Conservation (phyloP, 1,140 invertebrate species). For the Chelonus insularis region DNA sequence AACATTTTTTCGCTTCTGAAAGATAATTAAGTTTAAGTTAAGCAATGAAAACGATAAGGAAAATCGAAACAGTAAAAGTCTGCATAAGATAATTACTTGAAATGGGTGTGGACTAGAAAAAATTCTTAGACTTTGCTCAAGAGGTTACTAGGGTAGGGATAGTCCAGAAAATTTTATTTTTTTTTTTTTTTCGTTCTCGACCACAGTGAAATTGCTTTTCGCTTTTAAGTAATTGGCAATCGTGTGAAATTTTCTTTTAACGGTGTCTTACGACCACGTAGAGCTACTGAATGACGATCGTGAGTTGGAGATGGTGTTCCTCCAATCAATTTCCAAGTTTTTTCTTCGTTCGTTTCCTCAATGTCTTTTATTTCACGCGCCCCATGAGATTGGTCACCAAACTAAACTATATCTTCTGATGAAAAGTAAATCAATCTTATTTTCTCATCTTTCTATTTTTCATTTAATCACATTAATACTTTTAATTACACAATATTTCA, state of each 20-base stretch:
- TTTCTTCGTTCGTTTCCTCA: not conserved
- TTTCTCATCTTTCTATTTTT: slow-evolving; percentile 7
- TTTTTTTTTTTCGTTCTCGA: too few relatives aligned
- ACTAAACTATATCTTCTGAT: not conserved
- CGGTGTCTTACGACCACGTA: slow-evolving; percentile 9
- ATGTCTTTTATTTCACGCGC: slow-evolving; percentile 1
- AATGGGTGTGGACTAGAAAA: not conserved
- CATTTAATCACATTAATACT: too few relatives aligned
- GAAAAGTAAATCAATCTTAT: slow-evolving; percentile 10
- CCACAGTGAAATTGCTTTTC: slow-evolving; percentile 30
- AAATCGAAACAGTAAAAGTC: too few relatives aligned
- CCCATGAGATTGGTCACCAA: not conserved
- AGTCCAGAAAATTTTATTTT: slow-evolving; percentile 20
- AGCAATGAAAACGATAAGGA: too few relatives aligned
- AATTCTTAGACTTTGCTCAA: not conserved
- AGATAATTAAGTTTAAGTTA: too few relatives aligned
- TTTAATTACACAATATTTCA: too few relatives aligned
- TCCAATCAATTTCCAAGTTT: slow-evolving; percentile 19
- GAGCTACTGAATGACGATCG: not conserved
- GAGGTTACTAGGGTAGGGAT: not conserved
- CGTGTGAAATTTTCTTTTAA: slow-evolving; percentile 36
- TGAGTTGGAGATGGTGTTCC: slow-evolving; percentile 13
- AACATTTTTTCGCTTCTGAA: too few relatives aligned
- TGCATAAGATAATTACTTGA: not conserved
- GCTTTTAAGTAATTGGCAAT: slow-evolving; percentile 44